phyloP scores from a whole-genome alignment of 2,113 vertebrate genomes.

The Odobenus rosmarus region DNA sequence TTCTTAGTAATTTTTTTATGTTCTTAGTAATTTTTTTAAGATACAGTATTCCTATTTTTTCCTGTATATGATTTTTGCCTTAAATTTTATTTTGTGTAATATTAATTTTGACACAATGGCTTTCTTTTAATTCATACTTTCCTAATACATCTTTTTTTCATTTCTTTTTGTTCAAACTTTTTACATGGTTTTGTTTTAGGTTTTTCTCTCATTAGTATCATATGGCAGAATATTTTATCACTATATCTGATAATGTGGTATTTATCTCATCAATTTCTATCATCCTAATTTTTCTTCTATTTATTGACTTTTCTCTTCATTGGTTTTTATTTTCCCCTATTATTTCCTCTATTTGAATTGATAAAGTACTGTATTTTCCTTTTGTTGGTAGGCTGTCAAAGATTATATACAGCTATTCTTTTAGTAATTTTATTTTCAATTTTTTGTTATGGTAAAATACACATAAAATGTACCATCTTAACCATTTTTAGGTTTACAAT shows the following conservation, averaged over 20 bases:
- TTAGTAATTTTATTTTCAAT: neutral
- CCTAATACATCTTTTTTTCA: neutral
- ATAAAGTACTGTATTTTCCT: neutral
- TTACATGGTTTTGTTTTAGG: neutral
- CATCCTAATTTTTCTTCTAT: conserved; percentile 13
- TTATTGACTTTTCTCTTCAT: neutral
- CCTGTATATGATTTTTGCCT: neutral
- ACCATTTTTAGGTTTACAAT: neutral
- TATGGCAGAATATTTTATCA: neutral
- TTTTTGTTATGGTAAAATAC: neutral
- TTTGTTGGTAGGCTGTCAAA: neutral
- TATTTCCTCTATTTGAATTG: neutral
- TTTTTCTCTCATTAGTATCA: neutral
- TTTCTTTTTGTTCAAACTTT: neutral
- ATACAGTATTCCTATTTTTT: neutral
- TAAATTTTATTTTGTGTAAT: conserved; percentile 41
- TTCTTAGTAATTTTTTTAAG: neutral
- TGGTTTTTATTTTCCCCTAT: neutral
- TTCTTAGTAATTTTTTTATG: neutral
- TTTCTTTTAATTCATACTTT: conserved; percentile 20
- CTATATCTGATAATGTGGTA: neutral
- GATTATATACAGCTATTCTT: neutral
- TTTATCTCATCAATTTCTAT: neutral
- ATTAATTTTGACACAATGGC: neutral
- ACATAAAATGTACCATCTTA: neutral